Base-by-base conservation (phyloP, 2,797 vertebrate genomes). In the Urocyon cinereoargenteus region DNA sequence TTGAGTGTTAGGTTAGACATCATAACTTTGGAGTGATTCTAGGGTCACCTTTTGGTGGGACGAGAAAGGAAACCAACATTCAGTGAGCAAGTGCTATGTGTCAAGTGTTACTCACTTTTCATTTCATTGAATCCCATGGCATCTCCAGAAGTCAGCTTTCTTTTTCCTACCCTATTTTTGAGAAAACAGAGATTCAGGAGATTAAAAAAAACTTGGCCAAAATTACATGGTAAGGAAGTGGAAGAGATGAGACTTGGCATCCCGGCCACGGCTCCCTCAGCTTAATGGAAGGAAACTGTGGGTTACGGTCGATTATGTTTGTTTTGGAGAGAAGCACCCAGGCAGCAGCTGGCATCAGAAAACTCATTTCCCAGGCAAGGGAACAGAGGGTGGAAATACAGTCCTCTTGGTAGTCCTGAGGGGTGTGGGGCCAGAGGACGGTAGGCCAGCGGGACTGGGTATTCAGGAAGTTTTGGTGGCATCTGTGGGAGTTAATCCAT, bases 261-360 rank as follows among this genome's bases (percentile, higher is more conserved):
- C 34, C 10, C 0, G 4, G 84, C 7, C 31, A 8, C 49, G 36
- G 31, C 31, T 68, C 16, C 40, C 49, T 92, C 55, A 51, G 79
- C 26, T 40, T 82, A 51, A 82, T 92, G 81, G 89, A 70, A 66
- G 53, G 57, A 59, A 82, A 68, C 64, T 26, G 40, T 40, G 34
- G 55, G 53, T 55, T 93, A 68, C 0, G 19, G 79, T 85, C 89
- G 40, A 21, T 94, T 96, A 75, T 62, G 93, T 96, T 90, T 95
- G 88, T 79, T 97, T 96, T 94, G 79, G 92, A 94, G 49, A 22
- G 89, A 93, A 51, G 84, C 26, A 51, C 75, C n/a, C 78, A 95
- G 78, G 79, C 18, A 53, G 73, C 49, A 81, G 57, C 62, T 93
- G 83, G 86, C 64, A 78, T 66, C 89, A 62, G 92, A 89, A 83